Evolutionary conservation across 2,888 invertebrate genomes (phyloP), one percentile per base, ranked within the genome.

Genomic region (Tenthredo distinguenda): DNA sequence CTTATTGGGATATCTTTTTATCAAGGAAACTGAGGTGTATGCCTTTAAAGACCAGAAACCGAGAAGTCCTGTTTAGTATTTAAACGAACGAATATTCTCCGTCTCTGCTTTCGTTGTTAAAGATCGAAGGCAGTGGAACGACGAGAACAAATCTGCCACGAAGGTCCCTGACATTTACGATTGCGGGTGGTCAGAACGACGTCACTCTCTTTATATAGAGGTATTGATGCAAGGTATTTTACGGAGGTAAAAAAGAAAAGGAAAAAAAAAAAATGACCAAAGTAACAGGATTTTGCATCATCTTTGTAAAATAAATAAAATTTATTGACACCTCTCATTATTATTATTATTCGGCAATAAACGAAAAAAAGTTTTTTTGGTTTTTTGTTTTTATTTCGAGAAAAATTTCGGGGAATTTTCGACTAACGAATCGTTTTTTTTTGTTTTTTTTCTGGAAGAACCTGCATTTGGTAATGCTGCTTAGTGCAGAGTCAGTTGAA

Each of bases 91-190:
- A 68, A 68, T 68, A 26, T 68, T 68, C 34, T 34, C 68, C 34
- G 18, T 68, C 21, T 68, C 68, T 68, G 34, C 68, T 68, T 68
- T 68, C 68, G 68, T 68, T 68, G 68, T 68, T 68, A 68, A 34
- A 68, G 68, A 74, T 40, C 10, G 72, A 74, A 74, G 43, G 50
- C 34, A 37, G 81, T 40, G 21, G 62, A 62, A 81, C 81, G 58
- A 21, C 37, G 81, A 50, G 81, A 81, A 81, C 81, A 81, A 81
- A 81, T 81, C 81, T 81, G 21, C 72, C 43, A 40, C 40, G n/a
- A 72, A 74, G 86, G 83, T 88, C 86, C 87, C 76, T 89, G 89
- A 90, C 89, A 89, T 89, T 90, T 89, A 88, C 83, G 82, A 87
- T 83, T 85, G 84, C 86, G 85, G 86, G 71, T 71, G 86, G 86